These are phyloP conservation scores for Hylyphantes graminicola DNA, from an alignment of 1,140 invertebrate species.

Conservation along the genomic window DNA sequence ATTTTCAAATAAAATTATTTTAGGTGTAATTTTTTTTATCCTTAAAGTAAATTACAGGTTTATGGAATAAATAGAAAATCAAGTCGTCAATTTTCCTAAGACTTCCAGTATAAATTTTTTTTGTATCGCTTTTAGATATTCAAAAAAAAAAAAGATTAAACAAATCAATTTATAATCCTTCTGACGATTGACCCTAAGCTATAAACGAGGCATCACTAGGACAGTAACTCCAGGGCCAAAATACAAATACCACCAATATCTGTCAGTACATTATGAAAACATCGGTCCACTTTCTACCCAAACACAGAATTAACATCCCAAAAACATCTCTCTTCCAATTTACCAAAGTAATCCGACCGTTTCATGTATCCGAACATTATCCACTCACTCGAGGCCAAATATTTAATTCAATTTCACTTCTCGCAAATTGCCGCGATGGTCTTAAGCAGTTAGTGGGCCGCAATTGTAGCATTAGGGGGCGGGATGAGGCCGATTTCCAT, in stretches of 20 bases:
- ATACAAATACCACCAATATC: background rate
- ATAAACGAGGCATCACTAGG: background rate
- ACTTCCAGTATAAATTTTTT: too few species aligned
- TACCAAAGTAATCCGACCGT: background rate
- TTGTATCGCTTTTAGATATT: too few species aligned
- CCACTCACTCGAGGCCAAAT: conserved; percentile 16
- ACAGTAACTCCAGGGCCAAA: background rate
- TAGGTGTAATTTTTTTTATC: too few species aligned
- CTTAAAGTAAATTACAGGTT: too few species aligned
- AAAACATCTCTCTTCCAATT: background rate
- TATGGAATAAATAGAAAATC: too few species aligned
- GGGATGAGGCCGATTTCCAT: background rate
- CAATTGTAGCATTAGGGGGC: background rate
- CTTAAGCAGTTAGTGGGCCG: background rate
- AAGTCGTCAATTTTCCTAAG: too few species aligned
- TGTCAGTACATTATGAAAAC: background rate
- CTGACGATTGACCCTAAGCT: background rate
- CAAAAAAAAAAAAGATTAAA: too few species aligned
- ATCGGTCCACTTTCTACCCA: background rate
- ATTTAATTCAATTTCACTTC: conserved; percentile 19
- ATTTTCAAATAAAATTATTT: too few species aligned
- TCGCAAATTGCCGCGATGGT: background rate
- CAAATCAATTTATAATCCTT: background rate
- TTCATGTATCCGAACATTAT: background rate
- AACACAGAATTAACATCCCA: background rate